Percentiles rank a stretch among this genome's conserved stretches.
Evolutionary conservation across 2,113 vertebrate species (phyloP).

Genomic region (Erythrolamprus reginae): DNA sequence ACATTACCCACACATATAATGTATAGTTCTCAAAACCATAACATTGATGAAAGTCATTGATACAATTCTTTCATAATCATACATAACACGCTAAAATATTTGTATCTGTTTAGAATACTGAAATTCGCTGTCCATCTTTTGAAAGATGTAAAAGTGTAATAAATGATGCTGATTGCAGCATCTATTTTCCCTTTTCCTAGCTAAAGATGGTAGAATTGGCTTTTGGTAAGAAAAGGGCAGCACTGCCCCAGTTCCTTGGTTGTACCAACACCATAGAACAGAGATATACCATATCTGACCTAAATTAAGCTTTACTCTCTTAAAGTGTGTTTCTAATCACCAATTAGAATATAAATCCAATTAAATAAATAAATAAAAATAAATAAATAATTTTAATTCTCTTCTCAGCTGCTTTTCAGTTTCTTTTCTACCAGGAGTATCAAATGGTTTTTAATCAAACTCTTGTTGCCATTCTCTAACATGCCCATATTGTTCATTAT

Average conservation of each 20-base stretch:
- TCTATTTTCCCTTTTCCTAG: background rate
- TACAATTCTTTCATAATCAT: background rate
- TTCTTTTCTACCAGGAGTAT: background rate
- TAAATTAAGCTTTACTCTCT: background rate
- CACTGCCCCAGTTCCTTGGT: background rate
- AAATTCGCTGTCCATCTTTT: background rate
- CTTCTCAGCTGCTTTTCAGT: background rate
- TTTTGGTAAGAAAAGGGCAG: background rate
- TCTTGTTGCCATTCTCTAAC: background rate
- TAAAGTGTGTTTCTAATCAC: background rate
- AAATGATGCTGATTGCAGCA: background rate
- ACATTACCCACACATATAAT: background rate
- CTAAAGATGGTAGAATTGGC: background rate
- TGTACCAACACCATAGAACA: background rate
- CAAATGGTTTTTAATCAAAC: background rate
- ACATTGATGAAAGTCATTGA: background rate
- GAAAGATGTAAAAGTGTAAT: background rate
- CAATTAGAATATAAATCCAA: no score
- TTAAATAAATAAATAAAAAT: no score
- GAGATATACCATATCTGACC: background rate
- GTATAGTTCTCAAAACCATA: background rate
- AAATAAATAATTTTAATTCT: no score
- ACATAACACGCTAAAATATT: background rate
- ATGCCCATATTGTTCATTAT: background rate
- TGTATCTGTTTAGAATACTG: background rate